Base-by-base conservation (phyloP, 1,140 invertebrate genomes). In the Cydia fagiglandana region DNA sequence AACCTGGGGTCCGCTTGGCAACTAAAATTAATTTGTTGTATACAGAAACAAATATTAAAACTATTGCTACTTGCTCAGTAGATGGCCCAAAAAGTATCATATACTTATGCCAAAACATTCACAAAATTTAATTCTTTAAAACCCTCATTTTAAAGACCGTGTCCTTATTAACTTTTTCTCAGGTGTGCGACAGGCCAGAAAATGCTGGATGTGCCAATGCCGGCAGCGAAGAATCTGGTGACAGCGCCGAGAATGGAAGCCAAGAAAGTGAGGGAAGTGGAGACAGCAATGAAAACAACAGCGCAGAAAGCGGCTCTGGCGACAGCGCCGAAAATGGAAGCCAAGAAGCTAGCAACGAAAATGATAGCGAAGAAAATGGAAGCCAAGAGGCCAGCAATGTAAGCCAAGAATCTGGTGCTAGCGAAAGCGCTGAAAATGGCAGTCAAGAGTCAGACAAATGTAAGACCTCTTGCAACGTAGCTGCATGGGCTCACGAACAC, bases 401-500 rank as follows among this genome's bases (percentile, higher is more conserved):
- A 15, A 56, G 20, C 1, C n/a, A 30, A 30, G 20, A 56, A 56
- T 5, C 6, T 15, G 64, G 64, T 7, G 9, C 9, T 20, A 30
- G 2, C 13, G 28, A 45, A 17, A 70, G 66, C 2, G 66, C 13
- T 74, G 73, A 74, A 20, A 45, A 28, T 4, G 41, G 45, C 17
- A 56, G 20, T 2, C n/a, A 77, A 30, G 47, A 82, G 77, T 64
- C 75, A 34, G 66, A 75, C 34, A 75, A 56, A 74, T 88, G 86
- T 50, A 38, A 30, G 20, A 74, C 75, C 15, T 76, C 75, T 47
- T 86, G 85, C 78, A 81, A 86, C 47, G 70, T 83, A 0, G 83
- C 86, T 5, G 84, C 93, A 2, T 88, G 94, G 79, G 78, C 91
- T 2, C 90, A 95, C 74, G 91, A 93, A 5, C 82, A 83, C 0